Conservation (phyloP, 2,888 invertebrate genomes). For the Agriotes lineatus region DNA sequence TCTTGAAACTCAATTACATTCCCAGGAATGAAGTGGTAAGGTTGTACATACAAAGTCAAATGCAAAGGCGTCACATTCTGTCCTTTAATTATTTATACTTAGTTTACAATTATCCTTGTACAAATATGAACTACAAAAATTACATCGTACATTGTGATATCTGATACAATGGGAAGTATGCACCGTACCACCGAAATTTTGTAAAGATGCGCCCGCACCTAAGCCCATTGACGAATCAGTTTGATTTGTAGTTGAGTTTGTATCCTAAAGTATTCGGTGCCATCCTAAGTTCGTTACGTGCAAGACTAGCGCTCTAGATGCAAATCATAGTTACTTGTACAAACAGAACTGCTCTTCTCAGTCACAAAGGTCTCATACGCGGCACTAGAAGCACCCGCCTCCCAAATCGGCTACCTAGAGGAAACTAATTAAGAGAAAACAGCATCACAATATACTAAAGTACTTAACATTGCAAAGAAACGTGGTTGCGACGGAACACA, state of each 20-base stretch:
- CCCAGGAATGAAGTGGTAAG: too few relatives aligned
- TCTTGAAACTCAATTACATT: too few relatives aligned
- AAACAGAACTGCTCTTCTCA: conserved; percentile 2
- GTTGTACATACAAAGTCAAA: not conserved
- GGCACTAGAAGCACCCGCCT: not conserved
- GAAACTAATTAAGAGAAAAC: not conserved
- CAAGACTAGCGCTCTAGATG: conserved; percentile 22
- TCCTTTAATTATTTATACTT: conserved; percentile 41
- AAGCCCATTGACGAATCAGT: conserved; percentile 13
- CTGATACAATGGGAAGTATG: conserved; percentile 32
- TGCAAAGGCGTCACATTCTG: not conserved
- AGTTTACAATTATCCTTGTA: conserved; percentile 50
- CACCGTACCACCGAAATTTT: too few relatives aligned
- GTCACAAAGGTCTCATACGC: conserved; percentile 1
- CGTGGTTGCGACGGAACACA: not conserved
- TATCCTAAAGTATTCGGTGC: conserved; percentile 17
- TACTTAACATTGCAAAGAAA: not conserved
- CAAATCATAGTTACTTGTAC: conserved; percentile 14
- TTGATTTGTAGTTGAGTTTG: conserved; percentile 1
- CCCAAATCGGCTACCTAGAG: not conserved
- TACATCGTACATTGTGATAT: conserved; percentile 34
- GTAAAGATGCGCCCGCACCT: not conserved
- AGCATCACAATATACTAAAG: conserved; percentile 16
- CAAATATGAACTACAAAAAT: conserved; percentile 52
- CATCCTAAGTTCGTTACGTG: conserved; percentile 24